Conservation (phyloP, 1,140 invertebrate species). For the Aricia agestis region DNA sequence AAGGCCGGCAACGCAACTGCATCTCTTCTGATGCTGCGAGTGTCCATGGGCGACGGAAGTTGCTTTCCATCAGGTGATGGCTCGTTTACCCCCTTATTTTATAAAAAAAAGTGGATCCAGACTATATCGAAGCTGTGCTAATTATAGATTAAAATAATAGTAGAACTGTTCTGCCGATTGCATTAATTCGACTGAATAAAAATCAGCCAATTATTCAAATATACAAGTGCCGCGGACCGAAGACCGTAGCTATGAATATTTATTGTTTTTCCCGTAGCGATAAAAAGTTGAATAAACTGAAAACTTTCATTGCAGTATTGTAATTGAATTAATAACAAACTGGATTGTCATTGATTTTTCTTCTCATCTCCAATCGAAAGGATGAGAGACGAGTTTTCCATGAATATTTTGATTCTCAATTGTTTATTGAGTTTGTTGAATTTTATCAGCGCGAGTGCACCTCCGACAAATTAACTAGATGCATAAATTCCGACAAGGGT, state of each 20-base stretch:
- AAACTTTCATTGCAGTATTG: conserved; percentile 25
- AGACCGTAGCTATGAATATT: conserved; percentile 70
- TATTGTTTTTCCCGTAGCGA: conserved; percentile 51
- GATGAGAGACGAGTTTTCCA: neutral
- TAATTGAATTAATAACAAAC: conserved; percentile 22
- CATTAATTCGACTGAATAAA: conserved; percentile 72
- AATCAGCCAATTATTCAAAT: conserved; percentile 76
- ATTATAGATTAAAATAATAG: no score
- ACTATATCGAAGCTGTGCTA: no score
- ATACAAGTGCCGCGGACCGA: conserved; percentile 58
- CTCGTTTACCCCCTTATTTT: no score
- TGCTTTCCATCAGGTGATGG: no score
- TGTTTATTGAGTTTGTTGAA: neutral
- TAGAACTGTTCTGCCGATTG: conserved; percentile 57
- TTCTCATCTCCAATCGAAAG: conserved; percentile 15
- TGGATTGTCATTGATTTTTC: conserved; percentile 13
- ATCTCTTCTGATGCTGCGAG: no score
- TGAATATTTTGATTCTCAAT: conserved; percentile 1
- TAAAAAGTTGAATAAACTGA: conserved; percentile 36
- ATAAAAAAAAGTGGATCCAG: no score
- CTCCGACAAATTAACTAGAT: neutral
- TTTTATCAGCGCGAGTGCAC: neutral
- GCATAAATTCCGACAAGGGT: neutral
- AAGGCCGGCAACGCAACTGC: no score
- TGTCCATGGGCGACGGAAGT: no score